A percentile compares a stretch with the other conserved stretches of the same genome.
Conservation (phyloP, 2,888 invertebrate species). For the Saturnia japonica region DNA sequence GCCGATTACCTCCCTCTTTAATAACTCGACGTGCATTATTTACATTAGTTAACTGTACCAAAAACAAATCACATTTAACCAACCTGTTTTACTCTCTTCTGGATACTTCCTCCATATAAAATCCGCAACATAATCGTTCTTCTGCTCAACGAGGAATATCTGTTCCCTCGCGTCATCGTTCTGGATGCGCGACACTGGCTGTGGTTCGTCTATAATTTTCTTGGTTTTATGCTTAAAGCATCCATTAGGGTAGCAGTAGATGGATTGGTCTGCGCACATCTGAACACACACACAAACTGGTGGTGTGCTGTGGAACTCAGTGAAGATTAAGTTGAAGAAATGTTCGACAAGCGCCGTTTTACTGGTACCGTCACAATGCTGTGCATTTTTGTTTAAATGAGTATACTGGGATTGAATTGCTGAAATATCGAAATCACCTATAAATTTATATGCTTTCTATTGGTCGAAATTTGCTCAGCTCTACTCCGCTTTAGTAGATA, state of each 20-base stretch:
- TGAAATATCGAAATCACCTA: constrained; percentile 34
- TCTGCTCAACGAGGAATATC: constrained; percentile 51
- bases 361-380: constrained; percentile 43
- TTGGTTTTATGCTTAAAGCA: constrained; percentile 51
- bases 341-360: constrained; percentile 55
- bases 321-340: constrained; percentile 67
- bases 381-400: constrained; percentile 30
- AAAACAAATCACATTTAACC: background rate
- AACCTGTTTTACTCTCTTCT: constrained; percentile 34
- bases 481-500: no score
- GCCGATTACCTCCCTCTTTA: no score
- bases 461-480: no score
- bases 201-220: constrained; percentile 30
- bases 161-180: constrained; percentile 38
- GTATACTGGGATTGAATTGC: constrained; percentile 41
- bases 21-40: no score
- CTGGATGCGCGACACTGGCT: constrained; percentile 30
- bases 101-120: constrained; percentile 40
- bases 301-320: constrained; percentile 58
- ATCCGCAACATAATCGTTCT: constrained; percentile 45
- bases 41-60: no score
- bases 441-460: no score
- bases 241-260: constrained; percentile 70
- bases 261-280: constrained; percentile 62
- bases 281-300: constrained; percentile 69